Evolutionary conservation across 2,113 vertebrate species (phyloP).

Genomic region (Ia io): DNA sequence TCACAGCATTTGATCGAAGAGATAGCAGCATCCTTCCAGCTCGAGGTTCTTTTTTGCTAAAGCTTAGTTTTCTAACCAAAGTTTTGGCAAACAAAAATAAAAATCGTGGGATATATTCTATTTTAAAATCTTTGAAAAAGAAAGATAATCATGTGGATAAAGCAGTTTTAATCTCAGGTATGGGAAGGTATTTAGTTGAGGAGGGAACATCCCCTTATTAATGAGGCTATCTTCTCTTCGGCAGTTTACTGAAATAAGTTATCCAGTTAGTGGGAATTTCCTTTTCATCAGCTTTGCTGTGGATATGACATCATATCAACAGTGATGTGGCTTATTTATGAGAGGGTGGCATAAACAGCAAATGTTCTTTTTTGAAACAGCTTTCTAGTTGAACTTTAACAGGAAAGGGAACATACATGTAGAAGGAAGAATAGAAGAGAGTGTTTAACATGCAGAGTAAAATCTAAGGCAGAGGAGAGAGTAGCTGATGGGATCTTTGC

Average conservation of each 20-base stretch:
- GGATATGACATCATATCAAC: constrained; percentile 66
- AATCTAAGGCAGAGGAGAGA: neutral
- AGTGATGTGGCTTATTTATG: constrained; percentile 79
- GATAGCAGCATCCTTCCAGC: constrained; percentile 54
- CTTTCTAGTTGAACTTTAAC: constrained; percentile 73
- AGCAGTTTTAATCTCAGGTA: constrained; percentile 50
- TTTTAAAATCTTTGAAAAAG: constrained; percentile 59
- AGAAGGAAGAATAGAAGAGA: constrained; percentile 53
- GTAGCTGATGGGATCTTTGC: constrained; percentile 13
- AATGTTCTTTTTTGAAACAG: constrained; percentile 76
- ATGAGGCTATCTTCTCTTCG: neutral
- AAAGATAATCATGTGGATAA: constrained; percentile 42
- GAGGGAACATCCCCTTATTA: neutral
- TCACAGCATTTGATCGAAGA: constrained; percentile 58
- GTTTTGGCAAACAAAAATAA: constrained; percentile 71
- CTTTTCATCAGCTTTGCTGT: constrained; percentile 63
- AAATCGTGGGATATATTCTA: constrained; percentile 38
- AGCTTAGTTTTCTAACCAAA: constrained; percentile 68
- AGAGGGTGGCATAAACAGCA: constrained; percentile 78
- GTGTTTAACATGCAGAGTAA: constrained; percentile 50
- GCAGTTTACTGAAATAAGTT: neutral
- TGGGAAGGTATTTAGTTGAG: neutral
- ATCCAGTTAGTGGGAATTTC: neutral
- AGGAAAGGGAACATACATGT: constrained; percentile 61
- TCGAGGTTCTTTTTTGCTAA: constrained; percentile 34